These are phyloP conservation scores for Zosterops hypoxanthus DNA, from an alignment of 2,113 vertebrate genomes.

Conservation along the genomic window DNA sequence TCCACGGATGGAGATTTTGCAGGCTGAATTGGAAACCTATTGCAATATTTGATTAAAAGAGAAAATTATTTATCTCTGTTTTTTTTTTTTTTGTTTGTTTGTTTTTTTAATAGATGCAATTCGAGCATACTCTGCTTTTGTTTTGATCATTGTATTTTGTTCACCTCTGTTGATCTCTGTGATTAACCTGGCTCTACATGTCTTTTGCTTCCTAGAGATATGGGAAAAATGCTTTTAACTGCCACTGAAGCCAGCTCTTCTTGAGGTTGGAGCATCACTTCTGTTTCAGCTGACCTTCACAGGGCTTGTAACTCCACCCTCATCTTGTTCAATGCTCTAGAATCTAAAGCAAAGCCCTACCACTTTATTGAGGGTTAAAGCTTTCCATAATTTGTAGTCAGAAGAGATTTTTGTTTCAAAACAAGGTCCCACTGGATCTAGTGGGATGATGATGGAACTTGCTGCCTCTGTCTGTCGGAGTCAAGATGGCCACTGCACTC, in stretches of 20 bases:
- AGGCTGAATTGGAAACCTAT: neutral
- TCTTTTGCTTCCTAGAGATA: neutral
- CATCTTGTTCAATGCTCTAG: neutral
- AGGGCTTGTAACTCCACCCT: neutral
- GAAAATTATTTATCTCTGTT: neutral
- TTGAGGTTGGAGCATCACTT: neutral
- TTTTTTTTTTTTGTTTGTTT: neutral
- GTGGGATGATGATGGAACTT: neutral
- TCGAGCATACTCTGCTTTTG: neutral
- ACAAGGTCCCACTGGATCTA: neutral
- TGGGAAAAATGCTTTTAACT: neutral
- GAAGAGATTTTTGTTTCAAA: neutral
- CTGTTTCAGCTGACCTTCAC: neutral
- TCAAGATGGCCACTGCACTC: too few species aligned
- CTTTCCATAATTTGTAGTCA: neutral
- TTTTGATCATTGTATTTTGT: neutral
- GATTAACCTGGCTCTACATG: neutral
- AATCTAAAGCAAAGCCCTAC: neutral
- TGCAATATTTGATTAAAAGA: neutral
- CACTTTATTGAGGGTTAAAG: neutral
- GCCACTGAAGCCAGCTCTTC: neutral
- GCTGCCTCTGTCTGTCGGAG: neutral
- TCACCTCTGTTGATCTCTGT: neutral
- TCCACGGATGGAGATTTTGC: neutral
- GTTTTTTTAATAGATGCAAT: neutral